Percentiles rank a stretch among this genome's conserved stretches.
phyloP scores from a whole-genome alignment of 2,888 invertebrate genomes.

The Scaptomyza reducta region DNA sequence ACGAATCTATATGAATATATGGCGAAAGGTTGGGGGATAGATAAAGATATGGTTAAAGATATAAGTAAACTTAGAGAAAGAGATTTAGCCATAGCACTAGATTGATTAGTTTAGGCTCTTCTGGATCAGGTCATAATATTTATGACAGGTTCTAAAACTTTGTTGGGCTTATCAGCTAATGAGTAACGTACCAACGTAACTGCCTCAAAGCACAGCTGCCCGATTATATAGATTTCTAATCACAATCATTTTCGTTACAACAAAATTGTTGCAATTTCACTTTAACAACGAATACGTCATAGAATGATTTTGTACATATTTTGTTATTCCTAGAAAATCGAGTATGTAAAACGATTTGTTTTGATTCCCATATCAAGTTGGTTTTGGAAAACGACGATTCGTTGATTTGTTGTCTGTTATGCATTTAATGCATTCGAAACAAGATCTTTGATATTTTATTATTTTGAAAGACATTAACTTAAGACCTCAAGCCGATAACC shows the following conservation, averaged over 20 bases:
- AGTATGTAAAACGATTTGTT: too few species aligned
- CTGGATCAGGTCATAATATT: background rate
- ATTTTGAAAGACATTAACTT: background rate
- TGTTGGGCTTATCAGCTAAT: conserved; percentile 14
- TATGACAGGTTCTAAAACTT: background rate
- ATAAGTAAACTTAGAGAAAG: background rate
- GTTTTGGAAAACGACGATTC: background rate
- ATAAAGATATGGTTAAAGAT: conserved; percentile 5
- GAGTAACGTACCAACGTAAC: conserved; percentile 2
- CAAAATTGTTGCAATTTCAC: background rate
- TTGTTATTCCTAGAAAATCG: too few species aligned
- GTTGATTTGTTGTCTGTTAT: too few species aligned
- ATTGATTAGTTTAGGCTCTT: background rate
- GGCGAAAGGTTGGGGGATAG: too few species aligned
- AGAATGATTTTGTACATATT: too few species aligned
- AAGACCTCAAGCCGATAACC: conserved; percentile 17
- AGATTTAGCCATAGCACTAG: background rate
- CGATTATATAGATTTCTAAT: conserved; percentile 13
- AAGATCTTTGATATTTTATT: background rate
- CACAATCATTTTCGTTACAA: background rate
- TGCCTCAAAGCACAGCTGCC: conserved; percentile 25
- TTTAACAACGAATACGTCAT: too few species aligned
- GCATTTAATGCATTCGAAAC: background rate
- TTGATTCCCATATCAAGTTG: too few species aligned
- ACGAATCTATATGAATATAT: too few species aligned